Conservation (phyloP, 2,113 vertebrate species). For the Deroptyus accipitrinus region DNA sequence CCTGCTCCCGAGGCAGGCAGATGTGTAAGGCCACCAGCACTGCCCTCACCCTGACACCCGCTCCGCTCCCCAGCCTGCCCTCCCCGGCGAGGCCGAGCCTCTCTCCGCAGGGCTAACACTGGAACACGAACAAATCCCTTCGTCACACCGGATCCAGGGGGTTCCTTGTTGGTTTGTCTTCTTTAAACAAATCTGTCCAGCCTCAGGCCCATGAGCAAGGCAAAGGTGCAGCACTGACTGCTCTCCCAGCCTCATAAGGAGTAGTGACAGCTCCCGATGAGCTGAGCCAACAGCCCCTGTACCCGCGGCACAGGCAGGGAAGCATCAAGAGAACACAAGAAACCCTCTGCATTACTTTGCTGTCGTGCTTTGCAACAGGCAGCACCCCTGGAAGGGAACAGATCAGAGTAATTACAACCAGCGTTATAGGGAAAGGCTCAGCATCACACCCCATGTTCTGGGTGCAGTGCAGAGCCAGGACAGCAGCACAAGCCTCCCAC, state of each 20-base stretch:
- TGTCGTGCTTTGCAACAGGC: neutral
- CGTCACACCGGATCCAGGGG: neutral
- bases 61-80: neutral
- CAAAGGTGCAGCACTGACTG: neutral
- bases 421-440: neutral
- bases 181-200: neutral
- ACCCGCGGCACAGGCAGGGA: rapidly evolving
- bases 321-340: neutral
- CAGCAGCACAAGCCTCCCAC: rapidly evolving
- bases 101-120: neutral
- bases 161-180: neutral
- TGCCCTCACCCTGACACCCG: neutral
- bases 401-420: neutral
- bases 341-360: neutral
- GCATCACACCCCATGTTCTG: rapidly evolving
- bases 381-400: neutral
- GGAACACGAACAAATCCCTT: neutral
- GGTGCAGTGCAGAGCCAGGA: rapidly evolving
- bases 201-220: neutral
- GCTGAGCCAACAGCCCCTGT: neutral
- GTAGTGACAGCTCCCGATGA: neutral
- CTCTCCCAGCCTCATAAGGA: neutral
- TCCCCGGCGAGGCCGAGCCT: neutral
- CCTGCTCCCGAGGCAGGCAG: neutral
- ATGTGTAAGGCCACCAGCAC: neutral